A percentile compares a stretch with the other conserved stretches of the same genome.
phyloP scores from a whole-genome alignment of 2,797 vertebrate species.

The Hemibagrus guttatus region DNA sequence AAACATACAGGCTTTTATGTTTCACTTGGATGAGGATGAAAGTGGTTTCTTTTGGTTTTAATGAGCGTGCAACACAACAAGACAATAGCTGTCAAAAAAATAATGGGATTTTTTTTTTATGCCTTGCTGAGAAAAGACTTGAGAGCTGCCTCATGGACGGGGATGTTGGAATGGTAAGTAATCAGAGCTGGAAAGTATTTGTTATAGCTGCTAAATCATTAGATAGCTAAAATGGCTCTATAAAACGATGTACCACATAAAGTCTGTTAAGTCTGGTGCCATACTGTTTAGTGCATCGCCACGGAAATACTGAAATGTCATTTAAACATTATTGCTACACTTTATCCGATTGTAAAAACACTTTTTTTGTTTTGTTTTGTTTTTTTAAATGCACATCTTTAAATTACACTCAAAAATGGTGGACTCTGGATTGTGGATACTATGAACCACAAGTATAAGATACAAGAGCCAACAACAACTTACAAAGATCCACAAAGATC shows the following conservation, averaged over 20 bases:
- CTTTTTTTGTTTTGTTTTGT: too few species aligned
- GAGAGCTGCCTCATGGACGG: not conserved
- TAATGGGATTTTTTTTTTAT: not conserved
- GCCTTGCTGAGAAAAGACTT: not conserved
- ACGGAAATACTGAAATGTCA: not conserved
- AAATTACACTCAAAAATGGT: too few species aligned
- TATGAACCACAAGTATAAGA: not conserved
- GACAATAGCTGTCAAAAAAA: slow-evolving; percentile 21
- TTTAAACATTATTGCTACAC: not conserved
- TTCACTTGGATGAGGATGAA: slow-evolving; percentile 21
- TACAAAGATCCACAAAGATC: too few species aligned
- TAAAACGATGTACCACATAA: not conserved
- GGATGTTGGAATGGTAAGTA: not conserved
- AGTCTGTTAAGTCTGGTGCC: not conserved
- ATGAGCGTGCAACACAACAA: slow-evolving; percentile 29
- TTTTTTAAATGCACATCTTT: too few species aligned
- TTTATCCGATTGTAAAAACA: not conserved
- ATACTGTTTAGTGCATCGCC: not conserved
- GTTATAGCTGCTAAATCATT: not conserved
- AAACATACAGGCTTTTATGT: slow-evolving; percentile 38
- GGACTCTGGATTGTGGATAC: not conserved
- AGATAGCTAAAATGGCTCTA: not conserved
- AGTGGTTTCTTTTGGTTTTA: slow-evolving; percentile 34
- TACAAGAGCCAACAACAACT: not conserved
- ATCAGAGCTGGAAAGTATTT: not conserved